Base-by-base conservation (phyloP, 2,888 invertebrate species). In the Tanytarsus gracilentus region DNA sequence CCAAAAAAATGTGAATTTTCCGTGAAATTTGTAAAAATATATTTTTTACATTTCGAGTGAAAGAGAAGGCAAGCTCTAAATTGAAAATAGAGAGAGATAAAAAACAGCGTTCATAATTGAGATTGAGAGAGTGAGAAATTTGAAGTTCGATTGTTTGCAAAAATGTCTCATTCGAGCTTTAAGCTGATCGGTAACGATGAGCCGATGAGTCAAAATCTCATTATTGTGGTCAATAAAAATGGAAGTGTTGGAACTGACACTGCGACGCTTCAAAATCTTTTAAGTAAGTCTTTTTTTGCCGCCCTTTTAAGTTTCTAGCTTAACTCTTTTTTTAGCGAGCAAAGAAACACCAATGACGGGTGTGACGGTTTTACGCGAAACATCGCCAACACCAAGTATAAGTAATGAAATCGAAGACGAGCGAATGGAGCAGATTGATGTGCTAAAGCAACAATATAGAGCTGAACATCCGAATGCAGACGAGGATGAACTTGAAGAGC, bases 161-260 rank as follows among this genome's bases (percentile, higher is more conserved):
- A 52, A 49, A 62, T 62, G 62, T 62, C 62, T 3, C 58, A 61
- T 36, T 61, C 62, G 11, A 50, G 48, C 7, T 62, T 62, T 53
- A 56, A 51, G 11, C 26, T 60, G 36, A 23, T 39, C 18, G 16
- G 26, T 2, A 60, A 50, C 33, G 59, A 62, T 53, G 62, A 65
- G 39, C 49, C 60, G 4, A 61, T 59, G 48, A 61, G 71, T 62
- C 68, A 71, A 18, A 72, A 75, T 64, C 66, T 92, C 70, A 84
- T 88, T 68, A 84, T 92, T 72, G 84, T 91, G 71, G 88, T 90
- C 71, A 86, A 86, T 71, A 87, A 88, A 75, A 89, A 90, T 81
- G 90, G 90, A 66, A 84, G 83, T 63, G 78, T 92, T 64, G 85
- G 86, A 63, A 85, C 88, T 40, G 90, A 91, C 74, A 85, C 85